Evolutionary conservation across 53 echinoderm and acorn worm species (phyloP).

Genomic region (Holothuria leucospilota): DNA sequence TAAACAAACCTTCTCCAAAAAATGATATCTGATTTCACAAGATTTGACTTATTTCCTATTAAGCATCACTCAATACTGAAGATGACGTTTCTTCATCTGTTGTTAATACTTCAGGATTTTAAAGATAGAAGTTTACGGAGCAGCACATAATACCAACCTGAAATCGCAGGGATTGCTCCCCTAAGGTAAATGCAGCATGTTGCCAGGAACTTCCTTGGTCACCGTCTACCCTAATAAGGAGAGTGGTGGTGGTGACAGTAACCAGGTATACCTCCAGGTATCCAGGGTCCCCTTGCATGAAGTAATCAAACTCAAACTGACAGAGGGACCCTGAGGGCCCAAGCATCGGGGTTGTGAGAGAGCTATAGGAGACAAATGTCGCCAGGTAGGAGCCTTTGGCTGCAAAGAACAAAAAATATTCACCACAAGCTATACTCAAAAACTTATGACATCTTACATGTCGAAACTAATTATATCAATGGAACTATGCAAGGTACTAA

Average conservation of each 20-base stretch:
- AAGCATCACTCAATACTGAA: too few species aligned
- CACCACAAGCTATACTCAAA: not conserved
- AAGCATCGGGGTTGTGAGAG: slow-evolving; percentile 47
- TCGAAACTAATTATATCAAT: not conserved
- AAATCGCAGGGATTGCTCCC: slow-evolving; percentile 23
- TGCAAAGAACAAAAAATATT: not conserved
- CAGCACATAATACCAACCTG: slow-evolving; percentile 32
- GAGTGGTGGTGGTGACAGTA: not conserved
- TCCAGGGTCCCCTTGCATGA: slow-evolving; percentile 54
- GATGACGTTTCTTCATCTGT: too few species aligned
- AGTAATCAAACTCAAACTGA: slow-evolving; percentile 66
- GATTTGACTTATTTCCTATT: too few species aligned
- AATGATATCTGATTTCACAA: too few species aligned
- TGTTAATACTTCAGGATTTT: too few species aligned
- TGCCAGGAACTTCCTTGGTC: slow-evolving; percentile 47
- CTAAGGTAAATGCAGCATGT: slow-evolving; percentile 25
- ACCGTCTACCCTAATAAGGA: slow-evolving; percentile 9
- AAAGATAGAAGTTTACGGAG: too few species aligned
- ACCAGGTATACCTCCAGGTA: slow-evolving; percentile 60
- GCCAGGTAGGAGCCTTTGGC: slow-evolving; percentile 58
- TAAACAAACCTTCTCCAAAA: too few species aligned
- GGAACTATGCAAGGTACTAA: not conserved
- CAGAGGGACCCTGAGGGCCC: slow-evolving; percentile 67
- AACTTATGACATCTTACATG: not conserved
- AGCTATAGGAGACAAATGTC: slow-evolving; percentile 64